Conservation (phyloP, 2,113 vertebrate genomes). For the Prolemur simus region DNA sequence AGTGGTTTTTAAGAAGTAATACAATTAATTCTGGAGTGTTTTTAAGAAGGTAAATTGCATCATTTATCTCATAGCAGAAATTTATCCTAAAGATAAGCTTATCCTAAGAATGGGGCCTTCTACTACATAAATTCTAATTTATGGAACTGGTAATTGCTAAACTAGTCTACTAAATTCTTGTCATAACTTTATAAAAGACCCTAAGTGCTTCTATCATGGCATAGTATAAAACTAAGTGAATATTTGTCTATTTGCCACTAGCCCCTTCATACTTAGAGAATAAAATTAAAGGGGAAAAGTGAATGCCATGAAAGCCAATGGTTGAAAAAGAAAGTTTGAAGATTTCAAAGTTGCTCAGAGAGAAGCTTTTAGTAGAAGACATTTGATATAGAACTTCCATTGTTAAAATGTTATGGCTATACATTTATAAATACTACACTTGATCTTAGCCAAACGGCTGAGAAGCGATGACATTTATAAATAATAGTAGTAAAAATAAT, state of each 20-base stretch:
- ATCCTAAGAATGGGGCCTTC: background rate
- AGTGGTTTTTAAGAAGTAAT: background rate
- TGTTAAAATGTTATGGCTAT: background rate
- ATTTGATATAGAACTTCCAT: background rate
- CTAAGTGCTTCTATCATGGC: background rate
- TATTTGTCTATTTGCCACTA: background rate
- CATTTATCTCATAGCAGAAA: background rate
- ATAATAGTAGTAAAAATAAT: background rate
- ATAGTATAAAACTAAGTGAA: background rate
- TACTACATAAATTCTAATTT: background rate
- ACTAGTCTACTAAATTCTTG: background rate
- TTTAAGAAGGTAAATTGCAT: background rate
- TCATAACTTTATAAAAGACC: background rate
- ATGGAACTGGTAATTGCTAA: background rate
- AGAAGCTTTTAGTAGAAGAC: background rate
- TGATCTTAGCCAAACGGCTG: too few species aligned
- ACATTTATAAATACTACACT: background rate
- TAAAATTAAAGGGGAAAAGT: background rate
- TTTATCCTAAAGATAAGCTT: background rate
- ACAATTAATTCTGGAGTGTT: background rate
- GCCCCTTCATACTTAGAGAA: background rate
- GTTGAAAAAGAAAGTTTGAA: background rate
- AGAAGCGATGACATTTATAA: background rate
- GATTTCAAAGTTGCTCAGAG: constrained; percentile 17
- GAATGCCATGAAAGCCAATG: background rate